Base-by-base conservation (phyloP, 2,888 invertebrate genomes). In the Tinea trinotella region DNA sequence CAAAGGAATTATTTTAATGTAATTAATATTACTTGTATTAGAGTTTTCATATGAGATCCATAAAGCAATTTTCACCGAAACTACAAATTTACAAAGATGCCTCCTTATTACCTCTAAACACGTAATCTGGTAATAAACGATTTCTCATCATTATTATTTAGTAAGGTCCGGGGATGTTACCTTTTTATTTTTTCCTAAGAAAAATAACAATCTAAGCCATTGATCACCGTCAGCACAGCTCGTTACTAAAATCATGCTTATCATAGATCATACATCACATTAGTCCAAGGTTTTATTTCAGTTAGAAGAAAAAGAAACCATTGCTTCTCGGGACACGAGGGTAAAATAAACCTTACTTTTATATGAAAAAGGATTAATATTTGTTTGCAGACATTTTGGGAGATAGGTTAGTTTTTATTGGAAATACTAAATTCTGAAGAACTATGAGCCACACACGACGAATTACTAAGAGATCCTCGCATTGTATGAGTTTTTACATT, bases 401-500 rank as follows among this genome's bases (percentile, higher is more conserved):
- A 58, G 61, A 55, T 61, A 61, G 62, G 68, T 60, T 56, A 55
- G 60, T 62, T 63, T 68, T 74, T 59, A 58, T 56, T 52, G 63
- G 63, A 71, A 70, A 63, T n/a, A 66, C 64, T 63, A 64, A 64
- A 62, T 59, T 58, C 64, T 71, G 72, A 72, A 74, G 74, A 81
- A 71, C 78, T 76, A 76, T 77, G 71, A 80, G 77, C 83, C 83
- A 82, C 84, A 83, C 83, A 83, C 83, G 84, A 83, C 77, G 84
- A 77, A 75, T 79, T 79, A 79, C 76, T 13, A 74, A 71, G 74
- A 73, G 71, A 75, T 75, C 67, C 71, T 69, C 66, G 74, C 75
- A 74, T 73, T 67, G 74, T 62, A 64, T 79, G 79, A 82, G 66
- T 77, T 24, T 20, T 20, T 24, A 49, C 20, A 19, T 24, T 49